Evolutionary conservation across 1,140 invertebrate genomes (phyloP).

Genomic region (Drosophila neocordata): DNA sequence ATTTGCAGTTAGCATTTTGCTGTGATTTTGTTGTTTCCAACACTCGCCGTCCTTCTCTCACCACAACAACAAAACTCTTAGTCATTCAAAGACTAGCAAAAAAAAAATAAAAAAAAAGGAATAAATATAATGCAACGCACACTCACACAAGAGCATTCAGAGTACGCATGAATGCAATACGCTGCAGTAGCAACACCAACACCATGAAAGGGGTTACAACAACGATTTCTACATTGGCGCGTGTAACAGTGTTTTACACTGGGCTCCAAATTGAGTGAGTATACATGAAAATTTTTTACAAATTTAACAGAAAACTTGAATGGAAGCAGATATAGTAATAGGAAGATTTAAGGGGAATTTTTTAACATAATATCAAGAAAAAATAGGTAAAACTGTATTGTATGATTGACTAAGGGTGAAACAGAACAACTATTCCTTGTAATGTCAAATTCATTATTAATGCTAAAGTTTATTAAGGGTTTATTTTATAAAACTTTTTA

Average conservation of each 20-base stretch:
- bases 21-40: constrained; percentile 76
- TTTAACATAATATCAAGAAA: no score
- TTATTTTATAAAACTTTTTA: background rate
- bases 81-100: constrained; percentile 65
- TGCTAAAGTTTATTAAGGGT: no score
- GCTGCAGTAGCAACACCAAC: constrained; percentile 29
- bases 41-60: constrained; percentile 50
- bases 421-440: no score
- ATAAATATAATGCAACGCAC: constrained; percentile 52
- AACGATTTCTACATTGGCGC: constrained; percentile 49
- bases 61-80: constrained; percentile 48
- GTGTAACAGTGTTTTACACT: constrained; percentile 57
- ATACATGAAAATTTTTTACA: background rate
- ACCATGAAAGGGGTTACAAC: constrained; percentile 29
- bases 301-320: no score
- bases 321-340: no score
- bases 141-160: constrained; percentile 22
- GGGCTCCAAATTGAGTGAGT: constrained; percentile 10
- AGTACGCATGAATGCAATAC: constrained; percentile 66
- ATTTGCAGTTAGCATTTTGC: constrained; percentile 62
- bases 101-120: constrained; percentile 29
- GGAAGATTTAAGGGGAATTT: no score
- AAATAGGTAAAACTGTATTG: no score
- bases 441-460: no score
- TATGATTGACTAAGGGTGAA: no score